Conservation (phyloP, 2,888 invertebrate species). For the Nomada hirtipes region DNA sequence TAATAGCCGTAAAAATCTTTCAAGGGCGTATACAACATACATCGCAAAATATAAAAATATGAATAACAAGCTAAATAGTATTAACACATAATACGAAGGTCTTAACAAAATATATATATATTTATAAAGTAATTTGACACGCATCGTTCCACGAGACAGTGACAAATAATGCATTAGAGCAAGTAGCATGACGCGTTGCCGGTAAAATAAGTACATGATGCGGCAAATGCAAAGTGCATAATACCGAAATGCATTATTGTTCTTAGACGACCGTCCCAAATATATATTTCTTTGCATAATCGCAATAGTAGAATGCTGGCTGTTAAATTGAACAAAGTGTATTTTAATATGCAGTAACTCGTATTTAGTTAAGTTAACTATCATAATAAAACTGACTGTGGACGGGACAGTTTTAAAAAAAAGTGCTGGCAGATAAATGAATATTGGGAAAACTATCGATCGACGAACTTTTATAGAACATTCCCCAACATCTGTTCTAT, state of each 20-base stretch:
- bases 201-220: constrained; percentile 11
- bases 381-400: too few relatives aligned
- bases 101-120: neutral
- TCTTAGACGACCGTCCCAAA: neutral
- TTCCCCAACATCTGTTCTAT: constrained; percentile 29
- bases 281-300: neutral
- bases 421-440: neutral
- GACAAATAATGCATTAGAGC: neutral
- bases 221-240: neutral
- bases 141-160: neutral
- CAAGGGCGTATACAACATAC: constrained; percentile 30
- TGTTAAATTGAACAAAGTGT: neutral
- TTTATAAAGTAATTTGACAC: constrained; percentile 1
- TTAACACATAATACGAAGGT: neutral
- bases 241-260: neutral
- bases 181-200: neutral
- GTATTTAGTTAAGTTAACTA: too few relatives aligned
- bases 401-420: neutral
- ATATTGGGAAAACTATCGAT: constrained; percentile 6
- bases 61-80: neutral
- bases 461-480: constrained; percentile 29
- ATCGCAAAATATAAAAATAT: constrained; percentile 5
- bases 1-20: constrained; percentile 30
- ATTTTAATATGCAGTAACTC: too few relatives aligned
- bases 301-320: neutral